Base-by-base conservation (phyloP, 2,888 invertebrate genomes). In the Cosmopolites sordidus region DNA sequence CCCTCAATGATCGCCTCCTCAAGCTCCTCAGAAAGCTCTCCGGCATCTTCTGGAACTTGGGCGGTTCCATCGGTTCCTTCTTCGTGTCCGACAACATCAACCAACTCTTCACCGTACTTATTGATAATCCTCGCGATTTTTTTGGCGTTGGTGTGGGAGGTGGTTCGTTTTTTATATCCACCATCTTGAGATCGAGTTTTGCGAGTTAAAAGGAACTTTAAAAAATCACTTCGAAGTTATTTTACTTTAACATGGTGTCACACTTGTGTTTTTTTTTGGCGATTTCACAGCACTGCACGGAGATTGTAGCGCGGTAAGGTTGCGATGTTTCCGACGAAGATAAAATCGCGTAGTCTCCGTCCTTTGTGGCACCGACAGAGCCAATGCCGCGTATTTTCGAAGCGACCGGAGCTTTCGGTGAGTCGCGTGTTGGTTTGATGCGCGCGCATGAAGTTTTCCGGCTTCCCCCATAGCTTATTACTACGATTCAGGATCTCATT, bases 51-150 rank as follows among this genome's bases (percentile, higher is more conserved):
- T 82, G 79, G 47, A 66, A 66, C 27, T 68, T 67, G 15, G 78
- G 76, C 30, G 77, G 73, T 17, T 68, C 64, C 66, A 81, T 80
- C 58, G 81, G 79, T 16, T 45, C 52, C 22, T 58, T 60, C 53
- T 59, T 60, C 50, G 65, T 64, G 43, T 65, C 66, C 62, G 78
- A 78, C 59, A 85, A 84, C 75, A 85, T 79, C 68, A 86, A 83
- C 78, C 87, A 87, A 73, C 86, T 87, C 71, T 86, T 86, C 39
- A 86, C 85, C 18, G 84, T 83, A 70, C 83, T 77, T 83, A 86
- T 84, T 66, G 75, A 71, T 39, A 75, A 62, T 14, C 73, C 70
- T 48, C 68, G 66, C 5, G 70, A 64, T 58, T 73, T 73, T 58
- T 72, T 72, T 53, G 70, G 69, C 42, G 71, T 70, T n/a, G 61